phyloP scores from a whole-genome alignment of 2,888 invertebrate genomes.

The Agrilus cyanescens region DNA sequence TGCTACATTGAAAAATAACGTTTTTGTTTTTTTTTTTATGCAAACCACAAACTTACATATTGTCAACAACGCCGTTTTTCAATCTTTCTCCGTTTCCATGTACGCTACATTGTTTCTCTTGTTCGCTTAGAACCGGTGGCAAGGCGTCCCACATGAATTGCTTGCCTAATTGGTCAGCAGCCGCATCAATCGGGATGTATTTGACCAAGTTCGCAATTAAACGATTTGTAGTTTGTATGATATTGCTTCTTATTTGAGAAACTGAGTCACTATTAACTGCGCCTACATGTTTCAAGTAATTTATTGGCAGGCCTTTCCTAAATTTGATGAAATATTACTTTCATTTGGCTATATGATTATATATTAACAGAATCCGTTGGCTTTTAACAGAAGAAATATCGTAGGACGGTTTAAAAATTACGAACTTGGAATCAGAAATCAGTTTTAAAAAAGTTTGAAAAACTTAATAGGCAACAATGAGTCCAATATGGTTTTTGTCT shows the following conservation, averaged over 20 bases:
- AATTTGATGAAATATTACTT: not conserved
- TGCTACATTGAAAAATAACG: too few relatives aligned
- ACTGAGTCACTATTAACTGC: conserved; percentile 46
- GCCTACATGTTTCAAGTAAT: conserved; percentile 67
- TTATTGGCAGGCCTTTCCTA: conserved; percentile 61
- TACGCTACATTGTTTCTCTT: conserved; percentile 58
- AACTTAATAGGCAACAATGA: too few relatives aligned
- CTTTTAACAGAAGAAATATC: too few relatives aligned
- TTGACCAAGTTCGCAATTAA: conserved; percentile 48
- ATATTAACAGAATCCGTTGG: not conserved
- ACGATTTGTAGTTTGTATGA: conserved; percentile 41
- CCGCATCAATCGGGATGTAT: conserved; percentile 58
- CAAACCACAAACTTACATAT: conserved; percentile 28
- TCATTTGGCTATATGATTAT: not conserved
- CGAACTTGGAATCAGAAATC: too few relatives aligned
- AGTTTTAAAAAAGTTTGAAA: too few relatives aligned
- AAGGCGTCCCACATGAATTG: conserved; percentile 76
- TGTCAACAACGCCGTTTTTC: conserved; percentile 48
- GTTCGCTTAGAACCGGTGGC: conserved; percentile 63
- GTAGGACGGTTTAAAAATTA: too few relatives aligned
- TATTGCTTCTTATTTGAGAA: conserved; percentile 36
- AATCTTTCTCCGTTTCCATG: conserved; percentile 61
- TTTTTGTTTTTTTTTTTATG: not conserved
- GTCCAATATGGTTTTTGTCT: too few relatives aligned
- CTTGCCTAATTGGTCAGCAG: conserved; percentile 78